Evolutionary conservation across 1,140 invertebrate species (phyloP), one percentile per base, ranked within the genome.

Genomic region (Ditylenchus dipsaci): DNA sequence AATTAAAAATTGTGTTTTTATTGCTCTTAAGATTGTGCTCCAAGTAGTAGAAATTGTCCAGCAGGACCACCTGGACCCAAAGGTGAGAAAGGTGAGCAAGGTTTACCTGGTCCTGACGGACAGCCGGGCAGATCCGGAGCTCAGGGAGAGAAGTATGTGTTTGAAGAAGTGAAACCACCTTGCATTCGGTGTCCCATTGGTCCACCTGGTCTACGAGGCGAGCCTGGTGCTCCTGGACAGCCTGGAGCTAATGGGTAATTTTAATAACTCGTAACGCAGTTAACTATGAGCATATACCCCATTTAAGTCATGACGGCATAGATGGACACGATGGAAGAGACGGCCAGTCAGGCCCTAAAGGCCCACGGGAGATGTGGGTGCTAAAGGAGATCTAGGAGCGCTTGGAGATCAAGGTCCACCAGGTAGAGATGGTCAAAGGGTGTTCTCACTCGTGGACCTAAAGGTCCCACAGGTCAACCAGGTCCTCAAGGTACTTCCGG

Each of bases 11-110:
- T 47, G 21, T 13, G 23, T 47, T 13, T 63, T 13, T 59, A 63
- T 63, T 13, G 11, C n/a, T n/a, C n/a, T n/a, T 61, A 30, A 61
- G 19, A n/a, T 30, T 30, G 29, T 43, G 29, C 19, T n/a, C 29
- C 3, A 43, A 56, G 3, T 29, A 23, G 21, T 19, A 66, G 65
- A 65, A 67, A 19, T 11, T 68, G 67, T 67, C 68, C 68, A n/a
- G 68, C 65, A 43, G 73, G 73, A 45, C 73, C 27, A 38, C 57
- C 73, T 27, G 72, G 72, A 21, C 73, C 19, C 5, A 65, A 58
- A 23, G 72, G 72, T 30, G 29, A 29, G 15, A 8, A 57, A 53
- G 72, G 72, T n/a, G 58, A 58, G 19, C 62, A 21, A 66, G 65
- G 65, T 11, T 27, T 42, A 0, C 68, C 58, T 13, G 71, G 69